Evolutionary conservation across 2,888 invertebrate genomes (phyloP).

Genomic region (Eurytoma adleriae): DNA sequence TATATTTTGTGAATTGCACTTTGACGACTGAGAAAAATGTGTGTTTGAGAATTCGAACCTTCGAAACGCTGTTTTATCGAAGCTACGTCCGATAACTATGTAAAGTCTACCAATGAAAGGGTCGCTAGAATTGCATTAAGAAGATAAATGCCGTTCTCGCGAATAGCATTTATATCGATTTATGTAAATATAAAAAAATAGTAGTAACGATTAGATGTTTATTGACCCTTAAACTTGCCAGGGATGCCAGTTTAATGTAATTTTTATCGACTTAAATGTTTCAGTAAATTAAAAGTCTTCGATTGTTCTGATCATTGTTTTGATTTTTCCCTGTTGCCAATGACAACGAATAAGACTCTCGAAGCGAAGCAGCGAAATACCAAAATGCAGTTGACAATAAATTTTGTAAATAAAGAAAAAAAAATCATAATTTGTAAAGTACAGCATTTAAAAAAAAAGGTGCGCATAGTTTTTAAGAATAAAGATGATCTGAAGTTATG

Average conservation of each 20-base stretch:
- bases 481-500: slow-evolving; percentile 15
- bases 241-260: slow-evolving; percentile 20
- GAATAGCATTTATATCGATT: not conserved
- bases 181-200: slow-evolving; percentile 27
- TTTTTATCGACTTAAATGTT: slow-evolving; percentile 27
- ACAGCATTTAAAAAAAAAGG: slow-evolving; percentile 16
- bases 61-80: not conserved
- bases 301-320: slow-evolving; percentile 39
- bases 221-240: slow-evolving; percentile 13
- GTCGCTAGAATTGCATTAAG: not conserved
- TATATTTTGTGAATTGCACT: not conserved
- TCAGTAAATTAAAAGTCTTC: slow-evolving; percentile 33
- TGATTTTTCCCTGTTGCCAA: slow-evolving; percentile 38
- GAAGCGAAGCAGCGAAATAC: slow-evolving; percentile 45
- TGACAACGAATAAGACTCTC: slow-evolving; percentile 23
- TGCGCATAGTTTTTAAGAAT: slow-evolving; percentile 11
- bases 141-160: not conserved
- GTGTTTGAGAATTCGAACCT: slow-evolving; percentile 1
- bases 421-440: slow-evolving; percentile 11
- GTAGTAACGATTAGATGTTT: slow-evolving; percentile 18
- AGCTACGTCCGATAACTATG: not conserved
- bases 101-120: not conserved
- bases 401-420: slow-evolving; percentile 52
- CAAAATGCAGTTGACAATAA: slow-evolving; percentile 48
- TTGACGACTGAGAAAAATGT: slow-evolving; percentile 25